Percentiles rank a stretch among this genome's conserved stretches.
Evolutionary conservation across 2,888 invertebrate genomes (phyloP).

Genomic region (Nebria brevicollis): DNA sequence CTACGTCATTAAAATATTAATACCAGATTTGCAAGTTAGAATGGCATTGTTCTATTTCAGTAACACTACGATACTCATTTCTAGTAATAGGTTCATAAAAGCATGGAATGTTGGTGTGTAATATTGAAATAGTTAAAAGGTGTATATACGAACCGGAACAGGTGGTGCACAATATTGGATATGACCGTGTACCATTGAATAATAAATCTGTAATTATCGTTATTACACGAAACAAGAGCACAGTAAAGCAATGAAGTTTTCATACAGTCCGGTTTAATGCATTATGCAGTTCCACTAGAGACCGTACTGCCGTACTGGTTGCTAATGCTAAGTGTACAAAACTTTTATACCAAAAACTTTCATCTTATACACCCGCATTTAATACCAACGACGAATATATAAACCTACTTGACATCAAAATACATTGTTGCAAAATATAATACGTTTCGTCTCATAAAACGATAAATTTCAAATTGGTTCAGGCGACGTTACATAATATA

Average conservation of each 20-base stretch:
- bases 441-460: neutral
- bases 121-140: constrained; percentile 1
- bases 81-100: neutral
- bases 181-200: constrained; percentile 28
- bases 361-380: neutral
- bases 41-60: neutral
- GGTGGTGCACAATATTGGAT: neutral
- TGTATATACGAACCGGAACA: neutral
- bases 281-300: constrained; percentile 15
- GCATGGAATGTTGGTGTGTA: neutral
- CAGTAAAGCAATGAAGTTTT: constrained; percentile 34
- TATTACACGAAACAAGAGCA: constrained; percentile 23
- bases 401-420: neutral
- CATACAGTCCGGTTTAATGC: constrained; percentile 27
- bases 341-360: neutral
- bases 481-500: neutral
- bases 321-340: neutral
- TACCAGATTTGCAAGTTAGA: neutral
- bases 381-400: neutral
- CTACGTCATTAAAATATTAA: neutral
- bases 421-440: neutral
- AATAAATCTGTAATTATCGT: constrained; percentile 41
- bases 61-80: neutral
- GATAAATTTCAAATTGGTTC: neutral
- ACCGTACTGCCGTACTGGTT: neutral